phyloP scores from a whole-genome alignment of 2,797 vertebrate species.

The Graptemys geographica region DNA sequence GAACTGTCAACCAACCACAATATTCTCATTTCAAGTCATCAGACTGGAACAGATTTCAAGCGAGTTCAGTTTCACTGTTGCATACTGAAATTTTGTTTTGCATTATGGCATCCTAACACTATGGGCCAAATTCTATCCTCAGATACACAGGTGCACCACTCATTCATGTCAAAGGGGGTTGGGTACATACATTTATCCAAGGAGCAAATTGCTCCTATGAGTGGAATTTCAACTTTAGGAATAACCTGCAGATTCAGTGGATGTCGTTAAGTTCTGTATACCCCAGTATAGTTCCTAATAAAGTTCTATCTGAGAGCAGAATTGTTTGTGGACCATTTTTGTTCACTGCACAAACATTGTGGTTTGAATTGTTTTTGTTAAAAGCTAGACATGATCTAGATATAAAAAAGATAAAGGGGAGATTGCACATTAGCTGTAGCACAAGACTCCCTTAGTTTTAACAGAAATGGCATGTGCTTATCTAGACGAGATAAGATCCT shows the following conservation, averaged over 20 bases:
- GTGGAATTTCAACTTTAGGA: background rate
- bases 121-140: background rate
- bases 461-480: background rate
- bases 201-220: background rate
- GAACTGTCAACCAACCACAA: constrained; percentile 9
- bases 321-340: accelerated
- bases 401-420: background rate
- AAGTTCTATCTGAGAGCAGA: background rate
- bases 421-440: background rate
- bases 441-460: background rate
- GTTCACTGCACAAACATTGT: background rate
- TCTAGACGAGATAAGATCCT: background rate
- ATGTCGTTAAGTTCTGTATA: background rate
- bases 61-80: background rate
- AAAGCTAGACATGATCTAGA: background rate
- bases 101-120: background rate
- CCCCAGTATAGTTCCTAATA: background rate
- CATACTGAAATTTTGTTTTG: constrained; percentile 22
- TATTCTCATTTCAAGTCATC: constrained; percentile 27
- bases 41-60: constrained; percentile 7
- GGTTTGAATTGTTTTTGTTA: background rate
- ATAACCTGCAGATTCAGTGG: background rate
- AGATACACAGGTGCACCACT: background rate
- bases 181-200: background rate
- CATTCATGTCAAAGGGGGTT: background rate